Conservation (phyloP, 2,797 vertebrate genomes). For the Fundulus diaphanus region DNA sequence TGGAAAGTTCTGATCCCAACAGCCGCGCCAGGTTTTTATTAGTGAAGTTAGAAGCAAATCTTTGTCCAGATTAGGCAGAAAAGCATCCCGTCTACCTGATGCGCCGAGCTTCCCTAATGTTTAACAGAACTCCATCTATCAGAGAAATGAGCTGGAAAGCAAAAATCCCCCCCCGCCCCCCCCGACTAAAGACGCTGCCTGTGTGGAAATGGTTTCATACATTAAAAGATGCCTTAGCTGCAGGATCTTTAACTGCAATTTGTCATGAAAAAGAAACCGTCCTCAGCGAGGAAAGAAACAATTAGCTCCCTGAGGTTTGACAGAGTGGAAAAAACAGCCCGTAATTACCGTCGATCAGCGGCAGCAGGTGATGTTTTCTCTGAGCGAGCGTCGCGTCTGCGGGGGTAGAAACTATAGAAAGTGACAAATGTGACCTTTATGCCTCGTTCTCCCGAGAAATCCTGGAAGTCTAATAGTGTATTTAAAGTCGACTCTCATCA, state of each 20-base stretch:
- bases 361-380: constrained; percentile 22
- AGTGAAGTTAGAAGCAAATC: too few species aligned
- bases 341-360: constrained; percentile 7
- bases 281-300: constrained; percentile 17
- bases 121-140: constrained; percentile 1
- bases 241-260: constrained; percentile 11
- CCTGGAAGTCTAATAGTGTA: constrained; percentile 9
- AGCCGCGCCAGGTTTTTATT: too few species aligned
- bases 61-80: not conserved
- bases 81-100: not conserved
- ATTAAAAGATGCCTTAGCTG: constrained; percentile 24
- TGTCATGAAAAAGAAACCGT: constrained; percentile 3
- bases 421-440: constrained; percentile 25
- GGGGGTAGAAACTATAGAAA: constrained; percentile 16
- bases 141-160: constrained; percentile 22
- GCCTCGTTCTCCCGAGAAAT: not conserved
- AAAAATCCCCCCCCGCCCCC: not conserved
- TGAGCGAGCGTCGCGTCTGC: constrained; percentile 6
- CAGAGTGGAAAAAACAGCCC: not conserved
- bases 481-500: constrained; percentile 10
- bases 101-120: not conserved
- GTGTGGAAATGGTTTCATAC: constrained; percentile 10
- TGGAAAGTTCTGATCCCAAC: too few species aligned
- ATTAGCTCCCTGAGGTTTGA: constrained; percentile 15
- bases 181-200: not conserved